Evolutionary conservation across 1,140 invertebrate species (phyloP), one percentile per base, ranked within the genome.

Genomic region (Conus betulinus): DNA sequence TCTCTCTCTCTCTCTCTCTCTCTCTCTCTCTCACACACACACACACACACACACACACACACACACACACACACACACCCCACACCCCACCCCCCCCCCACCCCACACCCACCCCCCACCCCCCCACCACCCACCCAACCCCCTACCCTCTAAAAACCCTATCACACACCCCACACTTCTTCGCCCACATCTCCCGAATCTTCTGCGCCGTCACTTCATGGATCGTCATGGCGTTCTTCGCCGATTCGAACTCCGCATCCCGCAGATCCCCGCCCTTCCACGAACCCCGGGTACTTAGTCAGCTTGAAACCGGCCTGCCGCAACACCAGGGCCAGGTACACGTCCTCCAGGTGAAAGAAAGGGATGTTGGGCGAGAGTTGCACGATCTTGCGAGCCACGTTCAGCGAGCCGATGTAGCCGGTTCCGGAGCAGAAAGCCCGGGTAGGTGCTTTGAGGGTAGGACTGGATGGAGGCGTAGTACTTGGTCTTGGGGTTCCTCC

Each of bases 281-380:
- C 71, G 25, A 87, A 87, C 0, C 85, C 85, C 53, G 25, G 17
- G 74, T 55, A 78, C 57, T 11, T 55, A 7, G 15, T 25, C 51
- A 87, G 25, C n/a, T 27, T 76, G 71, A 39, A 57, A 8, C 60
- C 52, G 6, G 55, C 17, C n/a, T 57, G 51, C 11, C 74, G 52
- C 27, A 87, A 17, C 3, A 74, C 51, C 74, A 87, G 25, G 5
- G 71, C 67, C 10, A 87, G 20, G 74, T 87, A 87, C 71, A 87
- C 85, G 74, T 87, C 85, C 52, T 87, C 85, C 67, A 87, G 17
- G 53, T 78, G 74, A 53, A 87, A 87, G 52, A 87, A 87, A 55
- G 85, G 85, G 8, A 87, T 57, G 71, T 78, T 55, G 67, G 67
- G 85, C 3, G 85, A 87, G 10, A 27, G 25, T 11, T 67, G 52